These are phyloP conservation scores for Chrysodeixis includens DNA, from an alignment of 2,888 invertebrate species.

Conservation along the genomic window DNA sequence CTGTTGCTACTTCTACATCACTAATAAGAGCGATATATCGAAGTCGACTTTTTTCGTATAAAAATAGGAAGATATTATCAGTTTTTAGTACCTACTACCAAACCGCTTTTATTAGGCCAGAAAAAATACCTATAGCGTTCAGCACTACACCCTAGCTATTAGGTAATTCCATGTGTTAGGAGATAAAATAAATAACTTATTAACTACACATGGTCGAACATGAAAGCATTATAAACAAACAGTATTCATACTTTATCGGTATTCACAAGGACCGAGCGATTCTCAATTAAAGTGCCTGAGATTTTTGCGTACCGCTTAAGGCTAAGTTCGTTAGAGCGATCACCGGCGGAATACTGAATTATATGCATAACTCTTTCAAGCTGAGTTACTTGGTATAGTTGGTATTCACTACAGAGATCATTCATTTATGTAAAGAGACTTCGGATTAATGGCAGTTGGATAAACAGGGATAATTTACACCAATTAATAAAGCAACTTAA, in stretches of 20 bases:
- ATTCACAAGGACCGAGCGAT: slow-evolving; percentile 23
- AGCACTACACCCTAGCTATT: too few species aligned
- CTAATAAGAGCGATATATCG: too few species aligned
- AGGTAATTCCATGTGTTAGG: too few species aligned
- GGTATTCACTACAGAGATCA: background rate
- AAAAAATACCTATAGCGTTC: too few species aligned
- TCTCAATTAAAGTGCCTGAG: slow-evolving; percentile 57
- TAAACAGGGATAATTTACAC: background rate
- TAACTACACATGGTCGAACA: background rate
- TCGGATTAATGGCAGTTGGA: background rate
- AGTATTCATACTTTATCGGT: slow-evolving; percentile 20
- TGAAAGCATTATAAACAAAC: slow-evolving; percentile 25
- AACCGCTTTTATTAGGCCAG: too few species aligned
- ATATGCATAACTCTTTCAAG: background rate
- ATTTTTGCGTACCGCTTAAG: slow-evolving; percentile 57
- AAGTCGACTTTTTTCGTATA: too few species aligned
- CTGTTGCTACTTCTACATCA: too few species aligned
- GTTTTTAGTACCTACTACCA: too few species aligned
- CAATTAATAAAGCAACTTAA: too few species aligned
- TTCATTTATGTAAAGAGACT: background rate
- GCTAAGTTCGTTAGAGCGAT: slow-evolving; percentile 12
- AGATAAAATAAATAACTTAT: too few species aligned
- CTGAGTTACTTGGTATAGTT: background rate
- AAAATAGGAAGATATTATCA: too few species aligned
- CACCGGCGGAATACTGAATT: background rate